A percentile compares a stretch with the other conserved stretches of the same genome.
Evolutionary conservation across 1,140 invertebrate genomes (phyloP).

Genomic region (Drosophila obscura): DNA sequence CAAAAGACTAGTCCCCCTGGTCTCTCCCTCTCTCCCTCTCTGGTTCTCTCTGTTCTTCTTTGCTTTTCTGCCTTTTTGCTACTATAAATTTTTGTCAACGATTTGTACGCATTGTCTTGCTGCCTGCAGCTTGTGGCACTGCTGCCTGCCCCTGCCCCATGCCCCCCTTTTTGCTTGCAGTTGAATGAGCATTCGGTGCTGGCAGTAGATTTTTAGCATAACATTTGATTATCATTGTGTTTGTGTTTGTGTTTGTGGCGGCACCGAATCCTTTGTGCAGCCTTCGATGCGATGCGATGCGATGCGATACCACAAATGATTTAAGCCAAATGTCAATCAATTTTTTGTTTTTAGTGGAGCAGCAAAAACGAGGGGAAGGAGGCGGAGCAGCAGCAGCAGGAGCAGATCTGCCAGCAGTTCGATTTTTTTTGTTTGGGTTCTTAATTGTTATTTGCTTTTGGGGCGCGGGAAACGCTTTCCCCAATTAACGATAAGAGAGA

Average conservation of each 20-base stretch:
- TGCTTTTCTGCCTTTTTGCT: constrained; percentile 46
- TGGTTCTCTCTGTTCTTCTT: background rate
- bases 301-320: constrained; percentile 73
- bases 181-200: constrained; percentile 23
- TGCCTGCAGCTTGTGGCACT: background rate
- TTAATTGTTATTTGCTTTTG: constrained; percentile 72
- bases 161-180: constrained; percentile 5
- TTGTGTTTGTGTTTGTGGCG: constrained; percentile 65
- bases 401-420: too few species aligned
- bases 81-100: constrained; percentile 83
- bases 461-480: constrained; percentile 52
- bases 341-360: constrained; percentile 35
- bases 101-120: constrained; percentile 81
- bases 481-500: constrained; percentile 49
- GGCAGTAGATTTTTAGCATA: constrained; percentile 72
- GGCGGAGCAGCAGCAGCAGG: too few species aligned
- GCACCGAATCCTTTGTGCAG: constrained; percentile 51
- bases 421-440: too few species aligned
- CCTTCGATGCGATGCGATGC: constrained; percentile 37
- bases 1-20: background rate
- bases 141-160: background rate
- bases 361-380: background rate
- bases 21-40: constrained; percentile 1
- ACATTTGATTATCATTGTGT: constrained; percentile 79
- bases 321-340: constrained; percentile 75